Conservation (phyloP, 2,888 invertebrate genomes). For the Escarpia spicata region DNA sequence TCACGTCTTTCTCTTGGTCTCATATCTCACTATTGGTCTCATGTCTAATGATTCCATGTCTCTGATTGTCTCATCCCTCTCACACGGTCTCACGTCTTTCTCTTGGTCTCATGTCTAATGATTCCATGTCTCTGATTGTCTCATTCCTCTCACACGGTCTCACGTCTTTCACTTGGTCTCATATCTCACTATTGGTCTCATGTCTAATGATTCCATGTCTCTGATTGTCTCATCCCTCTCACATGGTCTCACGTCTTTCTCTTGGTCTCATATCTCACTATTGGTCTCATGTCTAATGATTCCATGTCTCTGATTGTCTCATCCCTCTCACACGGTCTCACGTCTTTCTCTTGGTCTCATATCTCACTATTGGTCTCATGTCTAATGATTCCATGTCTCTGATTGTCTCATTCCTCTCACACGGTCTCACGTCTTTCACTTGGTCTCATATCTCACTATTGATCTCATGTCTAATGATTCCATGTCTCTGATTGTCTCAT, state of each 20-base stretch:
- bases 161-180: not conserved
- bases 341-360: not conserved
- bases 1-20: not conserved
- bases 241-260: not conserved
- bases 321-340: not conserved
- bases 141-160: not conserved
- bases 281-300: not conserved
- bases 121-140: not conserved
- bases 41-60: not conserved
- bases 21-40: not conserved
- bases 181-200: no score
- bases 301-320: not conserved
- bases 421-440: no score
- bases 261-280: not conserved
- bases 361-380: not conserved
- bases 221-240: not conserved
- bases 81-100: not conserved
- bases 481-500: not conserved
- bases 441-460: no score
- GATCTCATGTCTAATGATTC: no score
- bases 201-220: no score
- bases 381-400: not conserved
- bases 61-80: not conserved
- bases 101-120: not conserved
- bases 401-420: not conserved